Evolutionary conservation across 1,140 invertebrate genomes (phyloP), one percentile per base, ranked within the genome.

Genomic region (Glossosoma conforme): DNA sequence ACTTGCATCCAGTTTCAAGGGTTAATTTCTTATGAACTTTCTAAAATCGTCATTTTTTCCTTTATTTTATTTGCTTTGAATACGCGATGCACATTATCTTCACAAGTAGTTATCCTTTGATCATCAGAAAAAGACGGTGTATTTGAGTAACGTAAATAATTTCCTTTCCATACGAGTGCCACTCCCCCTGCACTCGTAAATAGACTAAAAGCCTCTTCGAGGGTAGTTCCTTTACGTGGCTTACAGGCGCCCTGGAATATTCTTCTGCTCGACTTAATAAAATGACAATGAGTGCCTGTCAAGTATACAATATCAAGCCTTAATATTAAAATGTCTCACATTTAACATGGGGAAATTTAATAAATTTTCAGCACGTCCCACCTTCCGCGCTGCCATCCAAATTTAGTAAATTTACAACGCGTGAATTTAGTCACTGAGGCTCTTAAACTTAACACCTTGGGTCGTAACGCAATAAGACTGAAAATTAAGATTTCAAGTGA

Each of bases 261-360:
- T 37, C 30, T 47, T 21, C 45, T 17, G 20, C 32, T 47, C 45
- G 45, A 47, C 30, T 47, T 47, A 37, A 37, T 37, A 37, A 47
- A 47, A 47, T 21, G 45, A 47, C 30, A 36, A 37, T 37, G 17
- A 37, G 22, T 25, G 22, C 38, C 45, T 47, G 45, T 47, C 45
- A 47, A 47, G 32, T 47, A 18, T 37, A 20, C 32, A 21, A 21
- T 14, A 37, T 22, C 32, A 5, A 15, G 45, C n/a, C 30, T n/a
- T 45, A 13, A 37, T 37, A 17, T 37, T 37, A 36, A 22, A 36
- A 25, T 37, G 33, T 21, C 45, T 3, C 18, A 14, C 43, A 33
- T 30, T 45, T 45, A 45, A 19, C 32, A n/a, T 10, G 18, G 3
- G 45, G 11, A 37, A 47, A 47, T 47, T 47, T 36, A 47, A 47